Percentiles rank a stretch among this genome's conserved stretches.
These are phyloP conservation scores for Saxicola maurus DNA, from an alignment of 2,797 vertebrate species.

Conservation along the genomic window DNA sequence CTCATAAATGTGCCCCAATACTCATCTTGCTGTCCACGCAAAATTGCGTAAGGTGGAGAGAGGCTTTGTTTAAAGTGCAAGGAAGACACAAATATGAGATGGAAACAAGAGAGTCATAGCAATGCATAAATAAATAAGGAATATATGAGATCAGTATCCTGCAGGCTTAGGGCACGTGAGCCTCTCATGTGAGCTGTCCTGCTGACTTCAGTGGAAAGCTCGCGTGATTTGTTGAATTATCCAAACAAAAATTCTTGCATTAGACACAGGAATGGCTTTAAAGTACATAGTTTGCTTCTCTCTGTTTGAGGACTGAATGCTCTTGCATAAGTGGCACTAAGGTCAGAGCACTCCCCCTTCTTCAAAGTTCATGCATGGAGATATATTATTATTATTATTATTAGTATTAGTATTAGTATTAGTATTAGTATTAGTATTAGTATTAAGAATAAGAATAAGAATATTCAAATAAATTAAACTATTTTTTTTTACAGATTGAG, in stretches of 20 bases:
- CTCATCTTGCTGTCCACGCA: neutral
- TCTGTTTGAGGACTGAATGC: neutral
- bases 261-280: neutral
- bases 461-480: neutral
- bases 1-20: neutral
- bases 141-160: neutral
- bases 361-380: neutral
- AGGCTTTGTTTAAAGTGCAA: neutral
- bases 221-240: neutral
- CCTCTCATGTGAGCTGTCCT: neutral
- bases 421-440: no score
- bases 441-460: neutral
- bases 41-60: neutral
- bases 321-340: neutral
- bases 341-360: neutral
- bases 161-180: neutral
- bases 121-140: neutral
- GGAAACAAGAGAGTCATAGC: neutral
- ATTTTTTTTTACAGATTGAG: neutral
- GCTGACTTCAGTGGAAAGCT: constrained; percentile 29
- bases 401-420: no score
- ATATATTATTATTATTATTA: neutral
- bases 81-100: neutral
- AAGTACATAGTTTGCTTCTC: neutral
- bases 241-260: neutral